Percentiles rank a stretch among this genome's conserved stretches.
Conservation (phyloP, 92 coral and sea anemone genomes). For the Blastomussa wellsi region DNA sequence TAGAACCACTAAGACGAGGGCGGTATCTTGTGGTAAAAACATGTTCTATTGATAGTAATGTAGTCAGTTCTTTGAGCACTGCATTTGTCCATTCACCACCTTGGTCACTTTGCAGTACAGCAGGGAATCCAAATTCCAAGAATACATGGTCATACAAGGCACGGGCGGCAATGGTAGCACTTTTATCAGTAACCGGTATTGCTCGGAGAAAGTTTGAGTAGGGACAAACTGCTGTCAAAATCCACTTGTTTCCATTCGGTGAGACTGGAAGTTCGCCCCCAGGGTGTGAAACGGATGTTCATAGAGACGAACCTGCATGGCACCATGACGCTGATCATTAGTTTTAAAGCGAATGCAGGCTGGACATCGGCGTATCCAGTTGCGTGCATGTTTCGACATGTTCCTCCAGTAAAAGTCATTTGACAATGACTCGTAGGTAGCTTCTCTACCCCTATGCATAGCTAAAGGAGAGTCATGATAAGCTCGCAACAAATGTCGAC, state of each 20-base stretch:
- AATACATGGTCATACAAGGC: conserved; percentile 36
- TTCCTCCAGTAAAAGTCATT: conserved; percentile 54
- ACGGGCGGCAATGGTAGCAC: conserved; percentile 54
- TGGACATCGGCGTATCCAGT: conserved; percentile 65
- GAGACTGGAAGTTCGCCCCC: too few species aligned
- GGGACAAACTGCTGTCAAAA: too few species aligned
- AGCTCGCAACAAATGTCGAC: too few species aligned
- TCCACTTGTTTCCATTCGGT: too few species aligned
- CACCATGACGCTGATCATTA: conserved; percentile 43
- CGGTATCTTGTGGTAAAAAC: conserved; percentile 51
- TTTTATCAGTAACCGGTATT: too few species aligned
- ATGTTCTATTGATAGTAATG: conserved; percentile 60
- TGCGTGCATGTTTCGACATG: conserved; percentile 55
- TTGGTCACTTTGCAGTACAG: conserved; percentile 56
- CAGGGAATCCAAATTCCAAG: conserved; percentile 41
- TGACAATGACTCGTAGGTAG: conserved; percentile 63
- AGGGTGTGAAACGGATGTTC: conserved; percentile 58
- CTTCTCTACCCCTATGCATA: conserved; percentile 68
- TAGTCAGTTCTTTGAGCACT: too few species aligned
- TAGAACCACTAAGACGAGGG: conserved; percentile 55
- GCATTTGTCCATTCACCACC: too few species aligned
- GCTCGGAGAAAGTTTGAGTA: too few species aligned
- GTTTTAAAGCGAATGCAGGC: conserved; percentile 48
- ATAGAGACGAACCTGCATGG: conserved; percentile 59
- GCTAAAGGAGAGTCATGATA: too few species aligned